These are phyloP conservation scores for Pollenia amentaria DNA, from an alignment of 2,888 invertebrate genomes.

Conservation along the genomic window DNA sequence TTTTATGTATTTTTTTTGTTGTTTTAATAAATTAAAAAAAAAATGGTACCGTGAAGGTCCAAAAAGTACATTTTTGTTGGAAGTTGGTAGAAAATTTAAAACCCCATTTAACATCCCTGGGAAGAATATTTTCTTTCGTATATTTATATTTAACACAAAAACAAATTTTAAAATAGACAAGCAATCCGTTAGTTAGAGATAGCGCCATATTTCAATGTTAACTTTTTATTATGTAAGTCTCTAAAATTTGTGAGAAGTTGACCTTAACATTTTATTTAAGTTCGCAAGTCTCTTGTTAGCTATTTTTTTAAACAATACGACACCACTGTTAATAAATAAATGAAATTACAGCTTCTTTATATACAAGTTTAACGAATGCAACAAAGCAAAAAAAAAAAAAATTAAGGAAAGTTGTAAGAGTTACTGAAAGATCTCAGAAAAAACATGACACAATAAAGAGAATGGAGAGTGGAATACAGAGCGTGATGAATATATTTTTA, in stretches of 20 bases:
- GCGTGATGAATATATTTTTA: conserved; percentile 6
- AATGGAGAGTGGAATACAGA: conserved; percentile 1
- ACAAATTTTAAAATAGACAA: too few relatives aligned
- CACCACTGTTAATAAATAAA: conserved; percentile 19
- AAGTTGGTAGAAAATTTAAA: too few relatives aligned
- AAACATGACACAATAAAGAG: background rate
- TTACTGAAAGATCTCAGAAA: background rate
- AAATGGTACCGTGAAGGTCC: too few relatives aligned
- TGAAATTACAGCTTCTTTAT: background rate
- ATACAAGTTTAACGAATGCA: conserved; percentile 8
- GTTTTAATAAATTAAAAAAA: too few relatives aligned
- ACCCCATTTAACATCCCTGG: too few relatives aligned
- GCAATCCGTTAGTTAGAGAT: too few relatives aligned
- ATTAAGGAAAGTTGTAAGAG: conserved; percentile 37
- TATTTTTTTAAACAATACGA: background rate
- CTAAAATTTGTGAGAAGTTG: background rate
- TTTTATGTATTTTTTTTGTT: too few relatives aligned
- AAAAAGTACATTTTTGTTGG: too few relatives aligned
- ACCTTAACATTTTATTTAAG: background rate
- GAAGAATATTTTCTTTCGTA: too few relatives aligned
- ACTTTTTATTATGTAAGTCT: too few relatives aligned
- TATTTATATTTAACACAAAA: too few relatives aligned
- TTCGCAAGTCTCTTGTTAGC: background rate
- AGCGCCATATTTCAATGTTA: too few relatives aligned
- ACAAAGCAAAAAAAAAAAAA: background rate